A percentile compares a stretch with the other conserved stretches of the same genome.
These are phyloP conservation scores for Coenobita brevimanus DNA, from an alignment of 1,140 invertebrate species.

Conservation along the genomic window DNA sequence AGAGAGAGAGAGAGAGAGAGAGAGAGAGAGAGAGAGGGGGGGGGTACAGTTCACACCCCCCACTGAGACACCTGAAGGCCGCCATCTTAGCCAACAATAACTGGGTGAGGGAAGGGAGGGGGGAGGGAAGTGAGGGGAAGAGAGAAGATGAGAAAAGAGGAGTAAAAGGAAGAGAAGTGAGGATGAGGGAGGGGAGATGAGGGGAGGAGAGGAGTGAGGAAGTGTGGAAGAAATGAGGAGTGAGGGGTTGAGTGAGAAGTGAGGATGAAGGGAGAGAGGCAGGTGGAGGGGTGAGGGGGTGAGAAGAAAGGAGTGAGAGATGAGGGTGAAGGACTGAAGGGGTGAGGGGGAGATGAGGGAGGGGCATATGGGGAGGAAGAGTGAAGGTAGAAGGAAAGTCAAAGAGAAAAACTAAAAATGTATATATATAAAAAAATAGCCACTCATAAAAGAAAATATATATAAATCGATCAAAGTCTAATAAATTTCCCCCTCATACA, in stretches of 20 bases:
- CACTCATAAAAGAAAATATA: not conserved
- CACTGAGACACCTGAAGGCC: no score
- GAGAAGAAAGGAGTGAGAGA: not conserved
- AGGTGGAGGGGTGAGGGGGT: not conserved
- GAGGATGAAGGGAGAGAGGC: not conserved
- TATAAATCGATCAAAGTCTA: no score
- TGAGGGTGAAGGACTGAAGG: not conserved
- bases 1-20: no score
- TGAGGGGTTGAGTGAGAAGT: not conserved
- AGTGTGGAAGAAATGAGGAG: not conserved
- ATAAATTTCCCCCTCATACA: no score
- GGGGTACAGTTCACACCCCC: no score
- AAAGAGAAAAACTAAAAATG: conserved; percentile 1
- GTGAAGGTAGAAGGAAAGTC: not conserved
- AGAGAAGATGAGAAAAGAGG: not conserved
- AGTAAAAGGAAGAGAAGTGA: not conserved
- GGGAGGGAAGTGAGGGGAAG: no score
- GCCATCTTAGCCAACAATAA: no score
- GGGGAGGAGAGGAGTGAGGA: not conserved
- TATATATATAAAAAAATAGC: not conserved
- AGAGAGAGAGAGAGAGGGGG: no score
- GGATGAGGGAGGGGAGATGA: not conserved
- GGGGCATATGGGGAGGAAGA: not conserved
- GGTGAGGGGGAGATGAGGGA: not conserved
- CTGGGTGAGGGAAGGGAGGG: no score